Percentiles rank a stretch among this genome's conserved stretches.
Conservation (phyloP, 2,113 vertebrate genomes). For the Chroicocephalus ridibundus region DNA sequence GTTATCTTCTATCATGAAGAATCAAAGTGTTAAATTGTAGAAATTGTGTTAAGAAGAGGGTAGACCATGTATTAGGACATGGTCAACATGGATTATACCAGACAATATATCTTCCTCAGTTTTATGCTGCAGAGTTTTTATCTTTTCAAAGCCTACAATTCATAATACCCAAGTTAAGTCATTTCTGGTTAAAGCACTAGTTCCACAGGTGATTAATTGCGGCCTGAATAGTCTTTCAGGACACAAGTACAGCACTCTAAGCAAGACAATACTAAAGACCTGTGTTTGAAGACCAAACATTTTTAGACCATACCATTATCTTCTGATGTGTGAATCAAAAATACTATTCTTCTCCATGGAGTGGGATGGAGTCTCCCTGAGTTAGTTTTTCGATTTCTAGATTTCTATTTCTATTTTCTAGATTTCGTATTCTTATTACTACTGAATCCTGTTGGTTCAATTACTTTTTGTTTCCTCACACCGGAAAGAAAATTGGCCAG, state of each 20-base stretch:
- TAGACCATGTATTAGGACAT: not conserved
- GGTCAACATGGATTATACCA: not conserved
- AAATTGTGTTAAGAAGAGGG: not conserved
- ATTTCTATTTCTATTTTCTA: not conserved
- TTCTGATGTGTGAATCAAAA: not conserved
- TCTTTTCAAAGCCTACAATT: not conserved
- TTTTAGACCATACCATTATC: not conserved
- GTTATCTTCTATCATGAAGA: not conserved
- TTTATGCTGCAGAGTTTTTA: not conserved
- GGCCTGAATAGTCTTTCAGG: not conserved
- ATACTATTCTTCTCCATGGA: not conserved
- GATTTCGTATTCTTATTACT: not conserved
- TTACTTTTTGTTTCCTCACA: not conserved
- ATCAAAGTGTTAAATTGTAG: not conserved
- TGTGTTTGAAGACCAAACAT: not conserved
- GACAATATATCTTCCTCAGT: not conserved
- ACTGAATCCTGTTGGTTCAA: not conserved
- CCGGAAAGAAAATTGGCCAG: not conserved
- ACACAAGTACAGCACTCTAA: not conserved
- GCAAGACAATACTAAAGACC: not conserved
- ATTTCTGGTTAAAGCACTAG: not conserved
- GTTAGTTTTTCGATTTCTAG: not conserved
- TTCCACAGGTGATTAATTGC: not conserved
- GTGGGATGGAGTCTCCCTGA: not conserved
- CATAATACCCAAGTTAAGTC: not conserved